Percentiles rank a stretch among this genome's conserved stretches.
These are phyloP conservation scores for Plagodis pulveraria DNA, from an alignment of 2,888 invertebrate species.

Conservation along the genomic window DNA sequence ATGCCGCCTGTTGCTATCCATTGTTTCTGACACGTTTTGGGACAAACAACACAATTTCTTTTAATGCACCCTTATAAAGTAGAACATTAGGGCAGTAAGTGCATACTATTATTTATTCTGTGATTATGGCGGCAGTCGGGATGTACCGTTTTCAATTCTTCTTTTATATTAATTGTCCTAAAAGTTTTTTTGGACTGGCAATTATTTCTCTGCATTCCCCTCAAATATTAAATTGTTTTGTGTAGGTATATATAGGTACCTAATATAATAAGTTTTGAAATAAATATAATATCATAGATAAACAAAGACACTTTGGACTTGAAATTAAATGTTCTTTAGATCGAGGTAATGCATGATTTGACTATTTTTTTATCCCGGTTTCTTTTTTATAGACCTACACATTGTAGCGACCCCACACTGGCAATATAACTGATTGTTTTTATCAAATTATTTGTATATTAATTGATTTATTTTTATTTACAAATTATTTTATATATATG, in stretches of 20 bases:
- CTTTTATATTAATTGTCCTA: conserved; percentile 1
- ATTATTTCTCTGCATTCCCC: no score
- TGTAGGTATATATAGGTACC: no score
- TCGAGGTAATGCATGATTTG: no score
- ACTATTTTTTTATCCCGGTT: no score
- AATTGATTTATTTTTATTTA: background rate
- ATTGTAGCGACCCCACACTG: no score
- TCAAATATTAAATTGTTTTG: no score
- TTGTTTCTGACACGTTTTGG: conserved; percentile 61
- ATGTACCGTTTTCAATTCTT: conserved; percentile 39
- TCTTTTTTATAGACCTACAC: no score
- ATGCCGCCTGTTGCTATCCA: conserved; percentile 34
- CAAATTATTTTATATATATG: background rate
- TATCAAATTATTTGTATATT: conserved; percentile 17
- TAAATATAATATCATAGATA: no score
- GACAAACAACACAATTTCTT: conserved; percentile 58
- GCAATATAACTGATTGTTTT: conserved; percentile 21
- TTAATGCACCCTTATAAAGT: conserved; percentile 52
- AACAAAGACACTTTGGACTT: no score
- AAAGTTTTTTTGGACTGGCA: no score
- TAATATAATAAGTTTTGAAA: no score
- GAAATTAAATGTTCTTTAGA: no score
- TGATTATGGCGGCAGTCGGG: conserved; percentile 41
- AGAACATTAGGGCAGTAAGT: conserved; percentile 15
- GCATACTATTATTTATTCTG: background rate